Evolutionary conservation across 2,888 invertebrate species (phyloP).

Genomic region (Conchocele bisecta): DNA sequence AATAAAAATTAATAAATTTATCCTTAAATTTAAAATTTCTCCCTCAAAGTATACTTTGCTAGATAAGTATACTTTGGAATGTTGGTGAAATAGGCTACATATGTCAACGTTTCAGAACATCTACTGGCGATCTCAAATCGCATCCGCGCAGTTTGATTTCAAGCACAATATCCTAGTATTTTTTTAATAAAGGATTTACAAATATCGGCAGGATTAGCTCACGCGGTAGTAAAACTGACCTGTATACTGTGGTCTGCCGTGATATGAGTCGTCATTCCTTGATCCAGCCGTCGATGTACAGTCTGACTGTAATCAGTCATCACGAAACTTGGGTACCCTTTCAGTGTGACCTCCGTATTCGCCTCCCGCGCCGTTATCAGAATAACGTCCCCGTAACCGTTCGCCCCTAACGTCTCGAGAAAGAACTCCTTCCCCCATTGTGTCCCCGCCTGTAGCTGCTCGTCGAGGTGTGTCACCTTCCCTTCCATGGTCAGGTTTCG

Average conservation of each 20-base stretch:
- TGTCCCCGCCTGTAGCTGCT: slow-evolving; percentile 40
- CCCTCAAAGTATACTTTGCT: no score
- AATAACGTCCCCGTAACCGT: slow-evolving; percentile 40
- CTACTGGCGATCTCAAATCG: no score
- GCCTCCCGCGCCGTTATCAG: slow-evolving; percentile 19
- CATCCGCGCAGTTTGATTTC: no score
- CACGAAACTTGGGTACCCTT: slow-evolving; percentile 22
- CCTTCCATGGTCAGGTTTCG: slow-evolving; percentile 26
- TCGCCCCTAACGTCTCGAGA: slow-evolving; percentile 8
- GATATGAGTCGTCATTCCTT: slow-evolving; percentile 21
- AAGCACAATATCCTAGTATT: no score
- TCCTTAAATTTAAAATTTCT: no score
- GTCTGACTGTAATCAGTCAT: slow-evolving; percentile 11
- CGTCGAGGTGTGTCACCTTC: slow-evolving; percentile 23
- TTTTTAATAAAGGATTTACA: no score
- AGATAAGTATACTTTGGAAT: no score
- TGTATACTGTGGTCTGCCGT: slow-evolving; percentile 32
- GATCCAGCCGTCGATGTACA: slow-evolving; percentile 28
- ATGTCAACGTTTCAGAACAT: no score
- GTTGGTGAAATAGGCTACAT: no score
- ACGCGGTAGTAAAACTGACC: no score
- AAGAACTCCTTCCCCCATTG: slow-evolving; percentile 44
- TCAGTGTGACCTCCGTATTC: slow-evolving; percentile 16
- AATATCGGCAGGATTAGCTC: no score
- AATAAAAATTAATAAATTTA: no score